Percentiles rank a stretch among this genome's conserved stretches.
phyloP scores from a whole-genome alignment of 2,113 vertebrate species.

The Upupa epops region DNA sequence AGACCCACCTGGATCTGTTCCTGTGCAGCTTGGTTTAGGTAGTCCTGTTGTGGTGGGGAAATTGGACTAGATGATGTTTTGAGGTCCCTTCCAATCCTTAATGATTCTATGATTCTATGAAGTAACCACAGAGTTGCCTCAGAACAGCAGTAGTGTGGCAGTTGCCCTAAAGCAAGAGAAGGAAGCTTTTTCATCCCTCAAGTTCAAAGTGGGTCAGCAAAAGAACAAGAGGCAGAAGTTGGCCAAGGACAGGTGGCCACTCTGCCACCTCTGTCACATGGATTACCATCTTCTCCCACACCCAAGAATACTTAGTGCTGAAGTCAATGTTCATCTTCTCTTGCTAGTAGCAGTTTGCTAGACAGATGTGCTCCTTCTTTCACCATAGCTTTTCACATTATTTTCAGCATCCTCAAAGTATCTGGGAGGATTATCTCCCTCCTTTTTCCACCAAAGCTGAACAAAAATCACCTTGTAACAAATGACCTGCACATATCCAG shows the following conservation, averaged over 20 bases:
- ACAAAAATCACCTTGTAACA: not conserved
- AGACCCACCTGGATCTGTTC: too few relatives aligned
- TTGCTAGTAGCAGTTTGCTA: not conserved
- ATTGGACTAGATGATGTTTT: too few relatives aligned
- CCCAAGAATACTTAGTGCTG: not conserved
- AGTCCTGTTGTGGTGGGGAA: too few relatives aligned
- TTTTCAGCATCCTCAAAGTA: constrained; percentile 10
- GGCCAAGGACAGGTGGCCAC: not conserved
- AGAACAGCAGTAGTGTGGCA: constrained; percentile 43
- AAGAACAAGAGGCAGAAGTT: not conserved
- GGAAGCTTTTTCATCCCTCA: not conserved
- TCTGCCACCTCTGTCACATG: not conserved
- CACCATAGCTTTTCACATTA: fast-evolving
- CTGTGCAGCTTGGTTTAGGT: too few relatives aligned
- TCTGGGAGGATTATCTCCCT: not conserved
- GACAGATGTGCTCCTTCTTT: not conserved
- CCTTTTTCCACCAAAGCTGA: not conserved
- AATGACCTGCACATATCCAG: not conserved
- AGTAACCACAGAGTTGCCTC: constrained; percentile 3
- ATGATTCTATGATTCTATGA: too few relatives aligned
- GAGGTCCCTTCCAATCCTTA: too few relatives aligned
- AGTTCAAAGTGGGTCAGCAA: not conserved
- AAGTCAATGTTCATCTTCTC: not conserved
- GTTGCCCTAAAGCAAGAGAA: not conserved
- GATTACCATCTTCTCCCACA: constrained; percentile 10